These are phyloP conservation scores for Hypocryptadius cinnamomeus DNA, from an alignment of 2,113 vertebrate species.

Conservation along the genomic window DNA sequence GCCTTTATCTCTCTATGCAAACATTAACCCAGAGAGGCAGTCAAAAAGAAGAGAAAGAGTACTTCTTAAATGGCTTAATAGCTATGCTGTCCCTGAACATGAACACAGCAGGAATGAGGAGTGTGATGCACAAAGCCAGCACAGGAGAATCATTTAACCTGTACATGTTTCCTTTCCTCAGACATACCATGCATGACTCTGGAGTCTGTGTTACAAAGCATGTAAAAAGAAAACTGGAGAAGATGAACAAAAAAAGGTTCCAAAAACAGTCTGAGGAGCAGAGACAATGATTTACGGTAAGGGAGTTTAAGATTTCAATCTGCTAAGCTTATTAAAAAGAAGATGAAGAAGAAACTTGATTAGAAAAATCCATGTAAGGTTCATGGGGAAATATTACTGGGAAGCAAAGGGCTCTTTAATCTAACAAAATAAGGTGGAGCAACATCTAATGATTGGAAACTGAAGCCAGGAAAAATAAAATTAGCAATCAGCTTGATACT, in stretches of 20 bases:
- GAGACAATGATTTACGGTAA: not conserved
- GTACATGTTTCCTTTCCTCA: not conserved
- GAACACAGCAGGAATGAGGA: not conserved
- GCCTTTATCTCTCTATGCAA: not conserved
- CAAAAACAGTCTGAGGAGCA: not conserved
- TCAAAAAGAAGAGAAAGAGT: not conserved
- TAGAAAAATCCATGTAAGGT: conserved; percentile 33
- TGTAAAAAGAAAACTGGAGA: not conserved
- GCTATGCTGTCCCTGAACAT: not conserved
- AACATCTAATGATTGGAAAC: conserved; percentile 22
- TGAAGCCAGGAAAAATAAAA: conserved; percentile 54
- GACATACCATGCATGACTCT: not conserved
- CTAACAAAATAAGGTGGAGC: conserved; percentile 24
- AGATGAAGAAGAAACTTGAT: conserved; percentile 27
- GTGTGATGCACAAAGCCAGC: not conserved
- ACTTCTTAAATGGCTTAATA: not conserved
- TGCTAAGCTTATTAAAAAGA: conserved; percentile 39
- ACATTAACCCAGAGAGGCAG: not conserved
- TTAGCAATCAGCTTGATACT: conserved; percentile 28
- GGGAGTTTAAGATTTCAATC: conserved; percentile 10
- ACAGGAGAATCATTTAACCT: not conserved
- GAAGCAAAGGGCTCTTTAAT: conserved; percentile 33
- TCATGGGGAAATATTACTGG: not conserved
- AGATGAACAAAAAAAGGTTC: not conserved
- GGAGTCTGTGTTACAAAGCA: not conserved